Evolutionary conservation across 64 coral and sea anemone genomes (phyloP).

Genomic region (Porites australiensis): DNA sequence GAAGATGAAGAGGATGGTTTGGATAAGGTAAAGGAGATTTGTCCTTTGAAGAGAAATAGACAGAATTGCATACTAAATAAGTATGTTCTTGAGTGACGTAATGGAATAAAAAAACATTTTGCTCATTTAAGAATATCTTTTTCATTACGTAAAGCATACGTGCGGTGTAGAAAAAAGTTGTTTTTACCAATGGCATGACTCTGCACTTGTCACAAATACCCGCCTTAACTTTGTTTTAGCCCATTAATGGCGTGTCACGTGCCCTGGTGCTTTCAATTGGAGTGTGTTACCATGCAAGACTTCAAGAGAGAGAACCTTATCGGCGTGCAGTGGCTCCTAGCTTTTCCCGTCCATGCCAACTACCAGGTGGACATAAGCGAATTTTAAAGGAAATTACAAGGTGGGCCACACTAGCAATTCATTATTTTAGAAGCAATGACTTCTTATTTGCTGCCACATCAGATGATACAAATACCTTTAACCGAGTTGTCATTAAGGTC

Average conservation of each 20-base stretch:
- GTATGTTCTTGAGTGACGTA: too few relatives aligned
- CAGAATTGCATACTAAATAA: not conserved
- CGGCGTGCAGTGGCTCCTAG: constrained; percentile 37
- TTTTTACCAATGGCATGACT: too few relatives aligned
- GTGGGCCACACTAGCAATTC: too few relatives aligned
- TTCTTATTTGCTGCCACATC: too few relatives aligned
- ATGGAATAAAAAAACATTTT: too few relatives aligned
- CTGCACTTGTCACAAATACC: too few relatives aligned
- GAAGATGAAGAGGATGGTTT: not conserved
- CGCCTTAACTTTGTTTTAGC: not conserved
- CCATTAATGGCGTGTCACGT: constrained; percentile 56
- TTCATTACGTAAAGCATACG: too few relatives aligned
- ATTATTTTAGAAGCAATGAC: too few relatives aligned
- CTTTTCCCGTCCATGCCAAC: constrained; percentile 48
- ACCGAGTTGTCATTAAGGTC: too few relatives aligned
- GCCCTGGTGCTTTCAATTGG: constrained; percentile 76
- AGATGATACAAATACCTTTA: too few relatives aligned
- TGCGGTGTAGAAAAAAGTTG: not conserved
- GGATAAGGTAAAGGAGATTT: not conserved
- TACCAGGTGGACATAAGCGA: constrained; percentile 65
- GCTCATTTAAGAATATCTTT: too few relatives aligned
- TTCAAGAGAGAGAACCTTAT: constrained; percentile 68
- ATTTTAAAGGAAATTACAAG: constrained; percentile 78
- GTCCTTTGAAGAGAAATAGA: not conserved
- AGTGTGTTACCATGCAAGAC: constrained; percentile 84